Conservation (phyloP, 2,888 invertebrate genomes). For the Patella ulyssiponensis region DNA sequence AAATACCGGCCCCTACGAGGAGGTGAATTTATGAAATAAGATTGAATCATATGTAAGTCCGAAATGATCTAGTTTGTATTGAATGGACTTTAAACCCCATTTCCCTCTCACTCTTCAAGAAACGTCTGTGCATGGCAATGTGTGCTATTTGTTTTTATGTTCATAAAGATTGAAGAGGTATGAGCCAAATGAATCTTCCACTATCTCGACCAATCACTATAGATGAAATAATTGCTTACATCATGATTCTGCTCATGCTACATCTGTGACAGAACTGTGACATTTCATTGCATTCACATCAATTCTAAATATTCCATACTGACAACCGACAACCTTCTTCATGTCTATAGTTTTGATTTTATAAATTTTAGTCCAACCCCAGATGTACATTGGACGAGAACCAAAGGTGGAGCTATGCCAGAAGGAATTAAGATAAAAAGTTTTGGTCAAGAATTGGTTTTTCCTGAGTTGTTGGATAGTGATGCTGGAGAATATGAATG, state of each 20-base stretch:
- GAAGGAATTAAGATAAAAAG: slow-evolving; percentile 78
- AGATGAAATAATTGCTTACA: too few species aligned
- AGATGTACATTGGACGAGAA: slow-evolving; percentile 92
- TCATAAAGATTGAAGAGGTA: too few species aligned
- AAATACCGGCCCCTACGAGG: too few species aligned
- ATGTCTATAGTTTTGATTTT: background rate
- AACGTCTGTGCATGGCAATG: background rate
- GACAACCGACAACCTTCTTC: background rate
- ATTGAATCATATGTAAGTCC: too few species aligned
- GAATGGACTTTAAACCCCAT: background rate
- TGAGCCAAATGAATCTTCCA: too few species aligned
- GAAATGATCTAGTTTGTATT: too few species aligned
- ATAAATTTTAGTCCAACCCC: slow-evolving; percentile 83
- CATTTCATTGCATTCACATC: too few species aligned
- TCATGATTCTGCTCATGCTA: too few species aligned
- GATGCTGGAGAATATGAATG: slow-evolving; percentile 95
- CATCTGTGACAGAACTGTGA: too few species aligned
- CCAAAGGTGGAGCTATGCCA: slow-evolving; percentile 79
- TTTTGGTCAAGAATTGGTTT: slow-evolving; percentile 90
- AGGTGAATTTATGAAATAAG: too few species aligned
- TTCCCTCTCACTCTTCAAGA: background rate
- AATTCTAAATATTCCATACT: too few species aligned
- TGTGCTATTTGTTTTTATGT: slow-evolving; percentile 66
- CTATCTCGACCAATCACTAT: too few species aligned
- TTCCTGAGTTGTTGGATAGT: slow-evolving; percentile 73